Evolutionary conservation across 1,140 invertebrate species (phyloP), one percentile per base, ranked within the genome.

Genomic region (Medauroidea extradentata): DNA sequence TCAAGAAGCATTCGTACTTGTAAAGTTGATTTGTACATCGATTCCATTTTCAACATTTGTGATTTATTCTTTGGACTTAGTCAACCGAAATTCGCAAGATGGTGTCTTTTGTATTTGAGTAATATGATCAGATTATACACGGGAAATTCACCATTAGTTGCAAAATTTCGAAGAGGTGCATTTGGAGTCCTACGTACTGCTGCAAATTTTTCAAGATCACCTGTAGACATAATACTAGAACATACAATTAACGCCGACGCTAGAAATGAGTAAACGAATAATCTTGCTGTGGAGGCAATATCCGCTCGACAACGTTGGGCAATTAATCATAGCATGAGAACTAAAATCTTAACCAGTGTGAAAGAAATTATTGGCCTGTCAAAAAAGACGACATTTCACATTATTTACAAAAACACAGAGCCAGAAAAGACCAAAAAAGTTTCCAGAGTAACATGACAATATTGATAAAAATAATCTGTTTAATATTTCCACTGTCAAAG

Each of bases 31-130:
- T 53, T 73, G 27, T 71, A 65, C 57, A 1, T 65, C 14, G 27
- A 65, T 41, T 53, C 59, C 1, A 60, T 68, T 27, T 60, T 52
- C 21, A 59, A 72, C 52, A 67, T 72, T 27, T 49, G 25, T 50
- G 57, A 64, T 64, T 48, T 64, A 5, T 71, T 71, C 53, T 73
- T 73, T 63, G 48, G 57, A 9, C 63, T 67, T 16, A 73, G 71
- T 59, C 69, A 68, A 42, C 65, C 57, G 1, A 71, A 73, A 64
- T 72, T 71, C 59, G 46, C 67, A 9, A 57, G 63, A 53, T 73
- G 67, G 68, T 41, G 62, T 0, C 48, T 66, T 0, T 41, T 58
- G 24, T 70, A 69, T 51, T 52, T 34, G 4, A 34, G 29, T 11
- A 4, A 34, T 34, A 34, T 34, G 11, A 34, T 34, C 29, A 34